A percentile compares a stretch with the other conserved stretches of the same genome.
Conservation (phyloP, 1,140 invertebrate genomes). For the Plectrocnemia conspersa region DNA sequence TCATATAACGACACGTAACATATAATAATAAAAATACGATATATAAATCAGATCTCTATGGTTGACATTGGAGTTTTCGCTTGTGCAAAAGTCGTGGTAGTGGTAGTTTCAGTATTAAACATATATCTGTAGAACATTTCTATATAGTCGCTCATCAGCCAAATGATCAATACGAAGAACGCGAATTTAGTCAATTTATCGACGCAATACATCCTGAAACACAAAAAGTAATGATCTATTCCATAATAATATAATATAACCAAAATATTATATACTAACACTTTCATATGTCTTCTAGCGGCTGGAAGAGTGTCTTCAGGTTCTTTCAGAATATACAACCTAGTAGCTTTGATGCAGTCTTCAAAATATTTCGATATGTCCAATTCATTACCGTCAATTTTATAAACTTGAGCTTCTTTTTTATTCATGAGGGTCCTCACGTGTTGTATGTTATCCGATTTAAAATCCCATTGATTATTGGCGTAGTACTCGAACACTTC, state of each 20-base stretch:
- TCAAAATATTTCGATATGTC: conserved; percentile 70
- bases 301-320: conserved; percentile 77
- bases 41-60: conserved; percentile 23
- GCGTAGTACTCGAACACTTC: conserved; percentile 83
- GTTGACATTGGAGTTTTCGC: conserved; percentile 6
- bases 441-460: conserved; percentile 58
- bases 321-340: conserved; percentile 77
- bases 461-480: conserved; percentile 81
- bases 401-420: conserved; percentile 60
- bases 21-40: background rate
- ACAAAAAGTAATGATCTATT: conserved; percentile 24
- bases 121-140: conserved; percentile 31
- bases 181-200: conserved; percentile 50
- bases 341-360: conserved; percentile 64
- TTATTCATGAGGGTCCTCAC: conserved; percentile 59
- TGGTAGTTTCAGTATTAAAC: conserved; percentile 25
- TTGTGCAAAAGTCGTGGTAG: conserved; percentile 17
- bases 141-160: conserved; percentile 33
- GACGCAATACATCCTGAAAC: conserved; percentile 61
- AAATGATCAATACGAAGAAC: conserved; percentile 46
- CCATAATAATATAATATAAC: conserved; percentile 5
- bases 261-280: conserved; percentile 54
- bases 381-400: conserved; percentile 65
- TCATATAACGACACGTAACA: background rate
- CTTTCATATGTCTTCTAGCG: conserved; percentile 69